A percentile compares a stretch with the other conserved stretches of the same genome.
Conservation (phyloP, 1,140 invertebrate genomes). For the Temnothorax curvispinosus region DNA sequence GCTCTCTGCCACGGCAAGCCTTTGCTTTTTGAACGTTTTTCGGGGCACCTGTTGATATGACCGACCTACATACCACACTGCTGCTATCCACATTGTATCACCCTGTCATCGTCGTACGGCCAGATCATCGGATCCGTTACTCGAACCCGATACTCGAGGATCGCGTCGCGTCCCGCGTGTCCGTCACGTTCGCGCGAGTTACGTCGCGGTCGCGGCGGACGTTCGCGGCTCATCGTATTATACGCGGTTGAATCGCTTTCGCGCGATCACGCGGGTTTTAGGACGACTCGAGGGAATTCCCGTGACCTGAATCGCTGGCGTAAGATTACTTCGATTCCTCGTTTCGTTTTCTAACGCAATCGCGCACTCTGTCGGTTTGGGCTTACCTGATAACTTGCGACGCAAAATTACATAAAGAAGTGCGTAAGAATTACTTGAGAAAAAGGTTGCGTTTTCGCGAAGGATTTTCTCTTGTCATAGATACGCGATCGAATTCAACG, state of each 20-base stretch:
- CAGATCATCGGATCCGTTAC: constrained; percentile 3
- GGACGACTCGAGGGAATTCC: not conserved
- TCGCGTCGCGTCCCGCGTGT: not conserved
- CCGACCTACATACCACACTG: constrained; percentile 71
- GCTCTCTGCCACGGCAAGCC: constrained; percentile 65
- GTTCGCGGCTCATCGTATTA: not conserved
- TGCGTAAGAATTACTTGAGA: not conserved
- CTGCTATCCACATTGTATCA: constrained; percentile 52
- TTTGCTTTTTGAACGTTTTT: constrained; percentile 76
- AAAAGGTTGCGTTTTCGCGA: not conserved
- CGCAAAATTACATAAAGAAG: not conserved
- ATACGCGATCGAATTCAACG: not conserved
- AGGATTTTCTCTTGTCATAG: not conserved
- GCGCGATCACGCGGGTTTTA: not conserved
- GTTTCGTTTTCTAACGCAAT: not conserved
- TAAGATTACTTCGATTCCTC: not conserved
- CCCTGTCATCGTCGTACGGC: constrained; percentile 26
- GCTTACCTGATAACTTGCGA: not conserved
- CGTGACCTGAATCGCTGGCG: not conserved
- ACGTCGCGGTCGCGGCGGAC: not conserved
- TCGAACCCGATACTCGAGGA: not conserved
- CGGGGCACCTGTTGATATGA: constrained; percentile 79
- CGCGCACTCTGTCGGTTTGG: not conserved
- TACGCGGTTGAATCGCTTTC: not conserved
- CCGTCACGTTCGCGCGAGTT: not conserved